Base-by-base conservation (phyloP, 2,888 invertebrate genomes). In the Rhamnusium bicolor region DNA sequence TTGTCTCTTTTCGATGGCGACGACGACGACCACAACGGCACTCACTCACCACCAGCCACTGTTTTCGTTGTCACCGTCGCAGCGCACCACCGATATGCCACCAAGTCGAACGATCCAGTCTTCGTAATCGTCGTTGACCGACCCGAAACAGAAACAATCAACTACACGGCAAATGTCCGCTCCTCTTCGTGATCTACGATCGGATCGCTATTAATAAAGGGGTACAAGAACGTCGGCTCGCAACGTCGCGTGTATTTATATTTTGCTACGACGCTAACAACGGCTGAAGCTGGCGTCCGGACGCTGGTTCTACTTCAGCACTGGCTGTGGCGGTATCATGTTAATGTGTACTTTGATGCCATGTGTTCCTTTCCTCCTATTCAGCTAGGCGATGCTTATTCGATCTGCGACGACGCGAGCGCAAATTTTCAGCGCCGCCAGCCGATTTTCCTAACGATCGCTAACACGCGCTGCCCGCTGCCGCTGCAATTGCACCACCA, bases 141-240 rank as follows among this genome's bases (percentile, higher is more conserved):
- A 54, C 54, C 75, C 72, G 71, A 72, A 73, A 68, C 71, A 71
- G 71, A 71, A 66, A 73, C 58, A 68, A 65, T 69, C 69, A 66
- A 58, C 40, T 66, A 62, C 77, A 80, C 80, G 78, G 79, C 75
- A 78, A 80, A 75, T 77, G 74, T 78, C 75, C 78, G 74, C 77
- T 69, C 1, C 63, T 40, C 40, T 24, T 54, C 54, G 74, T 74
- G 69, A 72, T 74, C 74, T 73, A 72, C 72, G 71, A 73, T 73
- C 78, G 71, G 61, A 72, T 72, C 79, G 79, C 84, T 84, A 83
- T 84, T 83, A 81, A 84, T 84, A 83, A 82, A 81, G 79, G 76
- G 76, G 75, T 76, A 73, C 75, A 81, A n/a, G 76, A 40, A 40
- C 40, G 40, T 75, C 77, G 80, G 76, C 79, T 74, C 63, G 69